A percentile compares a stretch with the other conserved stretches of the same genome.
Conservation (phyloP, 2,113 vertebrate genomes). For the Sisor rabdophorus region DNA sequence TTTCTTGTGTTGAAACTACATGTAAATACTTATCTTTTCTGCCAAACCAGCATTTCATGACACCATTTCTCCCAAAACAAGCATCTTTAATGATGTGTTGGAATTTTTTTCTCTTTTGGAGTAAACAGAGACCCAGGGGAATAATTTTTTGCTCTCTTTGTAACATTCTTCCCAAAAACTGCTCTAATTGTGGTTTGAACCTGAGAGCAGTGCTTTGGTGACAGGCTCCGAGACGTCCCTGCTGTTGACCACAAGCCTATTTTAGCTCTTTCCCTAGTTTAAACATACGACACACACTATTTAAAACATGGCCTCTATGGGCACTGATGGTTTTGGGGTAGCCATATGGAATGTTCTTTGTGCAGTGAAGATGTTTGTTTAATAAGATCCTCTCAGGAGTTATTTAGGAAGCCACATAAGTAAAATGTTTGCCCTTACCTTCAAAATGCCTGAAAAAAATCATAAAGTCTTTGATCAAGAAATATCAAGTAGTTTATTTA, state of each 20-base stretch:
- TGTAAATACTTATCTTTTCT: conserved; percentile 18
- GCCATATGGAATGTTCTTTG: conserved; percentile 38
- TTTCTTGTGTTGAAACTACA: conserved; percentile 17
- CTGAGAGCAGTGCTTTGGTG: conserved; percentile 50
- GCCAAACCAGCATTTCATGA: conserved; percentile 25
- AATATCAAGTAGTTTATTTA: background rate
- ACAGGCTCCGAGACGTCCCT: conserved; percentile 48
- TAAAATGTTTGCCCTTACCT: conserved; percentile 14
- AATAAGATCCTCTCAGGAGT: conserved; percentile 44
- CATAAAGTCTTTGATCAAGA: background rate
- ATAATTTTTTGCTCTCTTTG: conserved; percentile 46
- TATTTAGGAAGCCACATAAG: conserved; percentile 37
- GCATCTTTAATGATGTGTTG: conserved; percentile 29
- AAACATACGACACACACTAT: conserved; percentile 50
- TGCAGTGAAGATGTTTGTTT: conserved; percentile 41
- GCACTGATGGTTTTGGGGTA: conserved; percentile 37
- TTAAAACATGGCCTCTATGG: conserved; percentile 40
- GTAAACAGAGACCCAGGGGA: conserved; percentile 31
- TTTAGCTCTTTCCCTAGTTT: conserved; percentile 54
- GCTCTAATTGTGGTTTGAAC: conserved; percentile 57
- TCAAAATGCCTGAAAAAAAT: too few relatives aligned
- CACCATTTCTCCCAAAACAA: conserved; percentile 12
- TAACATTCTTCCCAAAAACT: conserved; percentile 46
- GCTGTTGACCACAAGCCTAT: conserved; percentile 53
- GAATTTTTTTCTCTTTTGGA: conserved; percentile 36